Percentiles rank a stretch among this genome's conserved stretches.
phyloP scores from a whole-genome alignment of 2,113 vertebrate genomes.

The Dinomys branickii region DNA sequence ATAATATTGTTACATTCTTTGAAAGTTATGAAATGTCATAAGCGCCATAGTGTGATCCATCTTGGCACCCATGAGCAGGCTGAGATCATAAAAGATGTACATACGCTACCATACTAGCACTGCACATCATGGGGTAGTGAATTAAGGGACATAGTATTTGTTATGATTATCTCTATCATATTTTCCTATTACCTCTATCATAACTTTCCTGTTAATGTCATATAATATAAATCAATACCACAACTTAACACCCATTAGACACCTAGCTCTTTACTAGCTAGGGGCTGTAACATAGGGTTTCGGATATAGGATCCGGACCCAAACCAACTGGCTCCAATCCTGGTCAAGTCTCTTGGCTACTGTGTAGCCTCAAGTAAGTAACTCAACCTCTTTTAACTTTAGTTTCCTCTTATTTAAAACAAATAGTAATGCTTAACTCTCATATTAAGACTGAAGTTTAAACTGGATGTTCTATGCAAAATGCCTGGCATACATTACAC shows the following conservation, averaged over 20 bases:
- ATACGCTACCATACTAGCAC: background rate
- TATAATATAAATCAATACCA: background rate
- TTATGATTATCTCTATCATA: background rate
- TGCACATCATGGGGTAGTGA: background rate
- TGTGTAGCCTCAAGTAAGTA: background rate
- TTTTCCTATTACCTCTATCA: background rate
- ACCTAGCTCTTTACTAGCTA: background rate
- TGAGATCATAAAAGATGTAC: background rate
- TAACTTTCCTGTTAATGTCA: background rate
- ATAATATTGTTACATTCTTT: background rate
- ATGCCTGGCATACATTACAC: background rate
- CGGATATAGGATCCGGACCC: background rate
- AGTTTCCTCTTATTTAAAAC: background rate
- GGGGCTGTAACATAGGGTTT: background rate
- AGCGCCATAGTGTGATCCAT: background rate
- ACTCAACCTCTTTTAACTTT: background rate
- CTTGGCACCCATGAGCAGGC: background rate
- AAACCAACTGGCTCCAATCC: background rate
- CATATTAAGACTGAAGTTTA: background rate
- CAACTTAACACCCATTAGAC: background rate
- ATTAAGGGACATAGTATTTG: background rate
- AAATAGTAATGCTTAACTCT: constrained; percentile 1
- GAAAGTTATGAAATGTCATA: background rate
- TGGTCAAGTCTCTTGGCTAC: background rate
- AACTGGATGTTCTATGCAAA: background rate